Evolutionary conservation across 2,888 invertebrate genomes (phyloP), one percentile per base, ranked within the genome.

Genomic region (Orchestes rusci): DNA sequence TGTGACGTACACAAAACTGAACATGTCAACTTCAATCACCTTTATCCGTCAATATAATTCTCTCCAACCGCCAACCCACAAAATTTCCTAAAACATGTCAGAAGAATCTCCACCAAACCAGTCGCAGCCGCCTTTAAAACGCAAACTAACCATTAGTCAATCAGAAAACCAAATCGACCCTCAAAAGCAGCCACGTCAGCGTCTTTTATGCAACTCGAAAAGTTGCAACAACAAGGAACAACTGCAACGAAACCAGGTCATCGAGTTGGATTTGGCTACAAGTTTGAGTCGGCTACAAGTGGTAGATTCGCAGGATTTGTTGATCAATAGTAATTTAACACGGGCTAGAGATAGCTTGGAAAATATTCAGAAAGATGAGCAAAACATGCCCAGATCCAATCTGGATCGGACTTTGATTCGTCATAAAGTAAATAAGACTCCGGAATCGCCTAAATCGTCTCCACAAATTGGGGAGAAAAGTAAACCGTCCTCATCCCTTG

Each of bases 271-370:
- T 30, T 37, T 54, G 12, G 47, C 50, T 3, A 47, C 47, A 44
- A 50, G 52, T 18, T 29, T 53, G 10, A 45, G 28, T 16, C 33
- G 37, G 34, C 28, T 42, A n/a, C 48, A 54, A 18, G 44, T 55
- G 17, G 40, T 39, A 2, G 48, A 55, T 15, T 38, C 50, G 7
- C 33, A 7, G n/a, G 38, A 37, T 5, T 36, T 43, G 5, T 20
- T 37, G 10, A 1, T 8, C n/a, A 20, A 34, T 42, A 51, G 52
- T 1, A 56, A 55, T 34, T 41, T 59, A 28, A 43, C 60, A n/a
- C 56, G 56, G 45, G 62, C 64, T 12, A 59, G 56, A 33, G 63
- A 62, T 41, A 66, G 65, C 48, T 53, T 65, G 39, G 65, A 64
- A 45, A 60, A 58, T 48, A 43, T 64, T 27, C 19, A 58, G n/a